Conservation (phyloP, 2,113 vertebrate species). For the Callorhinus ursinus region DNA sequence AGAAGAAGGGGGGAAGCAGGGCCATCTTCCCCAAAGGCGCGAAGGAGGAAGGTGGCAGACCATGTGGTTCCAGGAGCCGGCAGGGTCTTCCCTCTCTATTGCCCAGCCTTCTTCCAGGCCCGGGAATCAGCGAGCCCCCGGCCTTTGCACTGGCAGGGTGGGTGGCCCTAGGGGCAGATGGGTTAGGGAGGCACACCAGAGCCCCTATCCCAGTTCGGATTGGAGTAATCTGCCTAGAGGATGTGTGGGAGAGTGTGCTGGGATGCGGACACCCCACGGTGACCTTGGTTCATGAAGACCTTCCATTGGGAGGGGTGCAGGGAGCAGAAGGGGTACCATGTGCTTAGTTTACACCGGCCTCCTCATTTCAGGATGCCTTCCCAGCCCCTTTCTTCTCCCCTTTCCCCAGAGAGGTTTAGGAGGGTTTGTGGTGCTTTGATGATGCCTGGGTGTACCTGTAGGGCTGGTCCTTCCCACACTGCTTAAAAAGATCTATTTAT, state of each 20-base stretch:
- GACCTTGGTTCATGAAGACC: not conserved
- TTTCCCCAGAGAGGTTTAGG: not conserved
- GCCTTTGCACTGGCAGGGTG: not conserved
- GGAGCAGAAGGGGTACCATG: not conserved
- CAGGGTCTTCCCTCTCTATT: not conserved
- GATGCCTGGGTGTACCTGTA: not conserved
- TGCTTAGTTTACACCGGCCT: not conserved
- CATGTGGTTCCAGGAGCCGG: not conserved
- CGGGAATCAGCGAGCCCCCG: not conserved
- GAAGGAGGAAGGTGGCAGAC: not conserved
- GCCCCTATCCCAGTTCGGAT: not conserved
- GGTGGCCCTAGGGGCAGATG: not conserved
- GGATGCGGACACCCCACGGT: not conserved
- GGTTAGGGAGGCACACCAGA: not conserved
- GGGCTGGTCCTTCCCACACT: not conserved
- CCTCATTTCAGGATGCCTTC: not conserved
- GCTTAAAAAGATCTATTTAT: not conserved
- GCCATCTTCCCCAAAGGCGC: not conserved
- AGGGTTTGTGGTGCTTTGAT: accelerated
- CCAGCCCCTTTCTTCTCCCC: not conserved
- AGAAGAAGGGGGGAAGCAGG: not conserved
- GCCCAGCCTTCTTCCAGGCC: not conserved
- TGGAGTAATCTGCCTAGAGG: not conserved
- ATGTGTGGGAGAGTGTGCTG: not conserved
- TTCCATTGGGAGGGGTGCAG: not conserved